A percentile compares a stretch with the other conserved stretches of the same genome.
Evolutionary conservation across 2,797 vertebrate species (phyloP).

Genomic region (Phoebastria nigripes): DNA sequence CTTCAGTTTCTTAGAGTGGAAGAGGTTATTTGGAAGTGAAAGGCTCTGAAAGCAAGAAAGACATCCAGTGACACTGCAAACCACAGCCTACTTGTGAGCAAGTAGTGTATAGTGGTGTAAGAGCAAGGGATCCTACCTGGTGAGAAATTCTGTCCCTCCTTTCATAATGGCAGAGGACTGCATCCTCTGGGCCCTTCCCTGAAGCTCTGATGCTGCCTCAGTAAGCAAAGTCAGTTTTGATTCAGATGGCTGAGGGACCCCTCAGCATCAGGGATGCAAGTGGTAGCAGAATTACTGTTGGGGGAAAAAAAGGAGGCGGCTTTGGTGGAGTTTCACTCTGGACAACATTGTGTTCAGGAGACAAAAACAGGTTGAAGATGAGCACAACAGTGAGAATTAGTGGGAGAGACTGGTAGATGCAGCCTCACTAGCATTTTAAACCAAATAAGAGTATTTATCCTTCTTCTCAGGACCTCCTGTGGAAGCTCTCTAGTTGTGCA

Average conservation of each 20-base stretch:
- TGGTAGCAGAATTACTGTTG: background rate
- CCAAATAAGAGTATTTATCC: background rate
- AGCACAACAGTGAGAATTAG: background rate
- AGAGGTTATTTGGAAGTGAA: background rate
- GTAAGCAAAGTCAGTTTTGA: background rate
- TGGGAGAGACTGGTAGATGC: background rate
- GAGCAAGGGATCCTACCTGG: background rate
- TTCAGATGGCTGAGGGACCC: background rate
- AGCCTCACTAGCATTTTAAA: background rate
- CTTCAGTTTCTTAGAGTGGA: background rate
- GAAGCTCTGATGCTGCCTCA: background rate
- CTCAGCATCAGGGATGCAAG: background rate
- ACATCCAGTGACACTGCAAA: background rate
- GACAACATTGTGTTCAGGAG: background rate
- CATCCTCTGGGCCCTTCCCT: background rate
- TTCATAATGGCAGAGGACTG: background rate
- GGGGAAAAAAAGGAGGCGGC: background rate
- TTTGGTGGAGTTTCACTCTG: background rate
- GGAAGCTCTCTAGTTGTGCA: background rate
- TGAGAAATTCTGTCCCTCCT: background rate
- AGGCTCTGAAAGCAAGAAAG: background rate
- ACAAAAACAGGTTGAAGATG: background rate
- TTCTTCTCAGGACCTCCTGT: background rate
- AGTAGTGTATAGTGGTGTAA: background rate
- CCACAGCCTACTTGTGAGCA: background rate